phyloP scores from a whole-genome alignment of 2,888 invertebrate genomes.

The Diabrotica balteata region DNA sequence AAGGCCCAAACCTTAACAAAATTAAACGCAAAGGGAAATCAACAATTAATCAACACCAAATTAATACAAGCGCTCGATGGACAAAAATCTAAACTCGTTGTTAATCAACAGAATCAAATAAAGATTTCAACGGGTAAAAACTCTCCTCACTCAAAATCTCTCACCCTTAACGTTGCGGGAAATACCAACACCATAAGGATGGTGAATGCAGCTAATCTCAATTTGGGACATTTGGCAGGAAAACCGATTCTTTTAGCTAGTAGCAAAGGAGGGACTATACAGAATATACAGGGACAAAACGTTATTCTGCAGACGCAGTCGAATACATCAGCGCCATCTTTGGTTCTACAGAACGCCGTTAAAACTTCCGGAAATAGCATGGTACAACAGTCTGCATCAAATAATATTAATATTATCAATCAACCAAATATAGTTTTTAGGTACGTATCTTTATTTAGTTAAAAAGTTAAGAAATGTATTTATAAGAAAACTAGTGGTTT shows the following conservation, averaged over 20 bases:
- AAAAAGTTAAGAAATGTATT: too few species aligned
- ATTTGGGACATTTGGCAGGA: conserved; percentile 65
- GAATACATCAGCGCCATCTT: conserved; percentile 40
- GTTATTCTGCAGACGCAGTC: conserved; percentile 59
- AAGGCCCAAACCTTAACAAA: conserved; percentile 50
- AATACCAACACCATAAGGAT: conserved; percentile 60
- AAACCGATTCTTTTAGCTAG: conserved; percentile 66
- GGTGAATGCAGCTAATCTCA: conserved; percentile 62
- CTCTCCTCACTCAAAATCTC: conserved; percentile 38
- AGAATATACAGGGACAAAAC: conserved; percentile 58
- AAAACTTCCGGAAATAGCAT: conserved; percentile 30
- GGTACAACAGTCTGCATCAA: conserved; percentile 38
- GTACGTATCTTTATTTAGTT: background rate
- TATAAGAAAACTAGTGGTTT: too few species aligned
- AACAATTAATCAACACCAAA: conserved; percentile 62
- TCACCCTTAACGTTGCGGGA: conserved; percentile 48
- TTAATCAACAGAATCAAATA: conserved; percentile 50
- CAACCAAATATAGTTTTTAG: conserved; percentile 54
- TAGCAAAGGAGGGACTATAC: conserved; percentile 57
- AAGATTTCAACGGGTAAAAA: conserved; percentile 49
- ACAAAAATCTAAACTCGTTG: conserved; percentile 49
- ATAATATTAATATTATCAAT: conserved; percentile 51
- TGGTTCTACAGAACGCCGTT: conserved; percentile 51
- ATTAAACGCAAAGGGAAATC: conserved; percentile 55
- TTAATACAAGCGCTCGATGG: conserved; percentile 56